Conservation (phyloP, 2,888 invertebrate genomes). For the Agrypnus murinus region DNA sequence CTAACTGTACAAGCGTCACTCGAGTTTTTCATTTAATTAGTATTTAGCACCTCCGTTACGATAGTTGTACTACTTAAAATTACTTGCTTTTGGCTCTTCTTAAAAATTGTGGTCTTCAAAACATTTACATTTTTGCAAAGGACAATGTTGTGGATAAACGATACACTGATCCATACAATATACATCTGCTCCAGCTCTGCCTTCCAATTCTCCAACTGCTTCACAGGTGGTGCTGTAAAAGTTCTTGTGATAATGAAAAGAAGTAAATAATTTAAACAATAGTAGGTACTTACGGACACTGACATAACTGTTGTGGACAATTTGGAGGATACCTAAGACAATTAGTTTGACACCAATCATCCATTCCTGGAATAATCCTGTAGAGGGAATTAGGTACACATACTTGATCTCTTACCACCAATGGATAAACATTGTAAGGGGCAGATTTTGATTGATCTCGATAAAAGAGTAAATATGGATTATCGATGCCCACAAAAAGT, state of each 20-base stretch:
- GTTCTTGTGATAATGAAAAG: not conserved
- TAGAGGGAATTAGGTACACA: conserved; percentile 81
- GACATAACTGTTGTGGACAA: conserved; percentile 84
- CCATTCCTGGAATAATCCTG: conserved; percentile 83
- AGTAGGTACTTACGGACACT: conserved; percentile 84
- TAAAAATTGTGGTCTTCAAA: conserved; percentile 35
- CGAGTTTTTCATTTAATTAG: conserved; percentile 26
- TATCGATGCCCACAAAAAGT: conserved; percentile 79
- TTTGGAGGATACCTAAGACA: conserved; percentile 91
- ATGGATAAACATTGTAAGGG: conserved; percentile 79
- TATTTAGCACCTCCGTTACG: not conserved
- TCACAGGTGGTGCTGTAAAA: conserved; percentile 84
- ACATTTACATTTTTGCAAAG: conserved; percentile 44
- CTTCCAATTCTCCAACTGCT: conserved; percentile 84
- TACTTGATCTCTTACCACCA: conserved; percentile 88
- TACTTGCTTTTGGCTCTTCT: not conserved
- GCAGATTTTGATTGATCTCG: conserved; percentile 79
- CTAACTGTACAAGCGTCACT: conserved; percentile 36
- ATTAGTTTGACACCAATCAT: conserved; percentile 89
- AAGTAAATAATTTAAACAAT: not conserved
- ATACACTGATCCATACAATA: conserved; percentile 92
- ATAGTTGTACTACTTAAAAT: not conserved
- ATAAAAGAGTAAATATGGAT: conserved; percentile 86
- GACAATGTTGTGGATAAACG: conserved; percentile 77
- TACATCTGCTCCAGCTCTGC: conserved; percentile 84